Base-by-base conservation (phyloP, 2,888 invertebrate species). In the Tenthredo livida region DNA sequence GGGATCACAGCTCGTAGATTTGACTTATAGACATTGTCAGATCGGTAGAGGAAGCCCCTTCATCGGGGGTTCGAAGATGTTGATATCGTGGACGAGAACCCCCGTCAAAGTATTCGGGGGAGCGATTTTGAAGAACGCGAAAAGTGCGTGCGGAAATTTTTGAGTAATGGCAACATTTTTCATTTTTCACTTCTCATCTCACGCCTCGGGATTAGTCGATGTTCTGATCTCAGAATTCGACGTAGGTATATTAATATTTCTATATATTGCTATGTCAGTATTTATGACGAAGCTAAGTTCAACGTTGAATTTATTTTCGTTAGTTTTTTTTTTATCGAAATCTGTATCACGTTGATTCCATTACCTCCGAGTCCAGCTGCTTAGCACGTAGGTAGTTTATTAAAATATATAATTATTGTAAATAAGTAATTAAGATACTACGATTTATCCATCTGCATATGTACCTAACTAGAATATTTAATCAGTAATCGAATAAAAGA, bases 51-150 rank as follows among this genome's bases (percentile, higher is more conserved):
- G 95, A 1, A 94, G 95, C 21, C 95, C 95, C 0, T 89, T 93
- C 70, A 90, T 92, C 80, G 91, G 91, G 0, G 94, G 94, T 1
- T 87, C 91, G 15, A 89, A 91, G 58, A 93, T 95, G 94, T 93
- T 95, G 50, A 94, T 96, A 84, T 95, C 95, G 89, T 96, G 96
- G 96, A 95, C 94, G 65, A 94, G 94, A 88, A 96, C 96, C 2
- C 96, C 96, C 0, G 96, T 96, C 0, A 94, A 95, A 87, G 94
- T 96, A 0, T 96, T 96, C 89, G 96, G 96, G 25, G 96, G 96
- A 7, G 96, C 96, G 3, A 94, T 94, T 88, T 92, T 96, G 29
- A 95, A 94, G 90, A 94, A 94, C 87, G 95, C 95, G 0, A 93
- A 94, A 15, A 95, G 95, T 86, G 93, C 95, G 85, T 96, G 96